phyloP scores from a whole-genome alignment of 2,797 vertebrate genomes.

The Anolis apletophallus region DNA sequence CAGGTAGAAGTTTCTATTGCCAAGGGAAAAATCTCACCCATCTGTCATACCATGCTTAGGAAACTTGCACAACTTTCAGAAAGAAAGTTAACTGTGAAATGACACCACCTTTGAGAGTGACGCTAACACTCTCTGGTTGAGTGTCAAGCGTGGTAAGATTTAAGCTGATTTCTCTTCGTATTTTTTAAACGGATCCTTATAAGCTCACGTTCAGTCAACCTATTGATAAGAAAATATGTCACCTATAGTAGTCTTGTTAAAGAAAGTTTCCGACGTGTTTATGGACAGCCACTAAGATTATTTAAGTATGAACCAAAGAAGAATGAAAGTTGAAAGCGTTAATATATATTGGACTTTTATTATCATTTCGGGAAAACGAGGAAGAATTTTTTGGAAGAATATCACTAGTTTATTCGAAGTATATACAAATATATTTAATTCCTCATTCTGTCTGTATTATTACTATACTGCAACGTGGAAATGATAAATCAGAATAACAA shows the following conservation, averaged over 20 bases:
- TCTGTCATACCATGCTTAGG: conserved; percentile 13
- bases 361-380: neutral
- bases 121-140: neutral
- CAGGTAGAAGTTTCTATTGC: neutral
- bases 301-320: neutral
- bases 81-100: neutral
- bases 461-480: neutral
- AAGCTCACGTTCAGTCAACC: neutral
- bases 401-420: neutral
- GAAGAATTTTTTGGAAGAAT: neutral
- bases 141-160: neutral
- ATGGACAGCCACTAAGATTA: neutral
- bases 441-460: neutral
- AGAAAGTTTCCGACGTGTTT: neutral
- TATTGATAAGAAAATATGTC: neutral
- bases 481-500: neutral
- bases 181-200: neutral
- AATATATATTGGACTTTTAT: neutral
- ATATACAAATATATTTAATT: neutral
- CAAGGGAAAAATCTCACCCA: neutral
- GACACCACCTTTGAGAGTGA: neutral
- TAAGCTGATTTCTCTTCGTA: neutral
- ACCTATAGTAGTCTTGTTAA: neutral
- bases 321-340: neutral
- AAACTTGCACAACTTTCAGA: neutral